phyloP scores from a whole-genome alignment of 2,888 invertebrate species.

The Parthenolecanium corni region DNA sequence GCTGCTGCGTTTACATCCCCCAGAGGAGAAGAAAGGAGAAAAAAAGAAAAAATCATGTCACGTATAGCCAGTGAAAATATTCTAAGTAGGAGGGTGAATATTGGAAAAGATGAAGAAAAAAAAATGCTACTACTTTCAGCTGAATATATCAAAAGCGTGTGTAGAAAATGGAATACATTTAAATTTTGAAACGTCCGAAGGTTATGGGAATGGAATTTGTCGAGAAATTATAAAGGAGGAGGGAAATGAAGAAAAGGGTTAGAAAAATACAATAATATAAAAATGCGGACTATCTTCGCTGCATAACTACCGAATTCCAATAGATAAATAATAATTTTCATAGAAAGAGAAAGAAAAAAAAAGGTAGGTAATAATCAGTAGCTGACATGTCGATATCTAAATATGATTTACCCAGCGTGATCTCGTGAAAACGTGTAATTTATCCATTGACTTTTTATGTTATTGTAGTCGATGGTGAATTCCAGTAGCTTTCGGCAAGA shows the following conservation, averaged over 20 bases:
- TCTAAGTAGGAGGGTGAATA: too few species aligned
- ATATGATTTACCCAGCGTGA: conserved; percentile 17
- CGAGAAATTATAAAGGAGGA: background rate
- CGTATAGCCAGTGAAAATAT: too few species aligned
- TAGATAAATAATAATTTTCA: conserved; percentile 20
- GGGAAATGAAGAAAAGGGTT: background rate
- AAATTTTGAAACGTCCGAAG: background rate
- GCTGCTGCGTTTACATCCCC: too few species aligned
- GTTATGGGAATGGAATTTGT: conserved; percentile 8
- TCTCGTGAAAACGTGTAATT: conserved; percentile 28
- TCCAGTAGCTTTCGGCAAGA: conserved; percentile 28
- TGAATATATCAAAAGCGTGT: too few species aligned
- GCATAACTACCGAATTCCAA: conserved; percentile 18
- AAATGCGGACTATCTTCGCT: background rate
- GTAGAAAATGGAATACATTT: background rate
- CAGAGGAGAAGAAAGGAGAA: too few species aligned
- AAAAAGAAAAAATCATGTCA: too few species aligned
- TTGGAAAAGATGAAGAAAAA: too few species aligned
- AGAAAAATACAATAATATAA: conserved; percentile 14
- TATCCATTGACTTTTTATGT: background rate
- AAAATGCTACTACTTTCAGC: too few species aligned
- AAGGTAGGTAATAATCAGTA: conserved; percentile 23
- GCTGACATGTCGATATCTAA: conserved; percentile 28
- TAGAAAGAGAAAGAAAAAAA: background rate
- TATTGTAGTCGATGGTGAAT: conserved; percentile 24